A percentile compares a stretch with the other conserved stretches of the same genome.
Evolutionary conservation across 2,113 vertebrate species (phyloP).

Genomic region (Paraplagusia blochii): DNA sequence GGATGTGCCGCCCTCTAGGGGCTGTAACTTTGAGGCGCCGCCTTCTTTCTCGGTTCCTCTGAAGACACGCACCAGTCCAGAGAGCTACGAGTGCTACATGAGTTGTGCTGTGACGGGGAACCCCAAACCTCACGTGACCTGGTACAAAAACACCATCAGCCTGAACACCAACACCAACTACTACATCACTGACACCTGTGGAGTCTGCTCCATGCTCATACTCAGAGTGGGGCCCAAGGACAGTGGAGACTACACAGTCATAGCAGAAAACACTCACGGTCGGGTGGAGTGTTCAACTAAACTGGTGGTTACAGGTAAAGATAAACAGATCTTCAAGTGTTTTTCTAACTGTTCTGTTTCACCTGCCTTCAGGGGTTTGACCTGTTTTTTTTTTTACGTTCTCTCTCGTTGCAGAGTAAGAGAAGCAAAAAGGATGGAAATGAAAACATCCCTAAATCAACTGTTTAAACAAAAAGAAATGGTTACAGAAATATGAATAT

Average conservation of each 20-base stretch:
- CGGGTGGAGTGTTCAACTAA: slow-evolving; percentile 74
- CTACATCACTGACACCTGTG: slow-evolving; percentile 79
- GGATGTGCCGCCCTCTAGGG: slow-evolving; percentile 56
- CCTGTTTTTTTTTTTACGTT: too few species aligned
- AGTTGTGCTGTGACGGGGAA: slow-evolving; percentile 83
- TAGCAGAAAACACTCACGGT: slow-evolving; percentile 80
- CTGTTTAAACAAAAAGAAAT: too few species aligned
- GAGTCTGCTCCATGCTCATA: slow-evolving; percentile 85
- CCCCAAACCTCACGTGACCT: slow-evolving; percentile 78
- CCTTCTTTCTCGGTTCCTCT: slow-evolving; percentile 79
- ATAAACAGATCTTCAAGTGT: neutral
- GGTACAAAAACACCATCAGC: slow-evolving; percentile 81
- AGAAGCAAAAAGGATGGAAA: neutral
- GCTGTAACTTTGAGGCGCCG: slow-evolving; percentile 67
- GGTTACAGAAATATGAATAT: too few species aligned
- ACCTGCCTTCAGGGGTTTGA: neutral
- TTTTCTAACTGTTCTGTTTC: neutral
- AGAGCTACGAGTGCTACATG: slow-evolving; percentile 83
- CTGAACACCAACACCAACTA: slow-evolving; percentile 73
- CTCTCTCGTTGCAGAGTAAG: slow-evolving; percentile 48
- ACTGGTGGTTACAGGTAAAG: slow-evolving; percentile 79
- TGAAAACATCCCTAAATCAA: too few species aligned
- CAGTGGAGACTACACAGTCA: slow-evolving; percentile 77
- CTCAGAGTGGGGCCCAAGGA: slow-evolving; percentile 74
- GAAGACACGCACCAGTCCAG: slow-evolving; percentile 76